These are phyloP conservation scores for Tenthredo notha DNA, from an alignment of 2,888 invertebrate genomes.

Conservation along the genomic window DNA sequence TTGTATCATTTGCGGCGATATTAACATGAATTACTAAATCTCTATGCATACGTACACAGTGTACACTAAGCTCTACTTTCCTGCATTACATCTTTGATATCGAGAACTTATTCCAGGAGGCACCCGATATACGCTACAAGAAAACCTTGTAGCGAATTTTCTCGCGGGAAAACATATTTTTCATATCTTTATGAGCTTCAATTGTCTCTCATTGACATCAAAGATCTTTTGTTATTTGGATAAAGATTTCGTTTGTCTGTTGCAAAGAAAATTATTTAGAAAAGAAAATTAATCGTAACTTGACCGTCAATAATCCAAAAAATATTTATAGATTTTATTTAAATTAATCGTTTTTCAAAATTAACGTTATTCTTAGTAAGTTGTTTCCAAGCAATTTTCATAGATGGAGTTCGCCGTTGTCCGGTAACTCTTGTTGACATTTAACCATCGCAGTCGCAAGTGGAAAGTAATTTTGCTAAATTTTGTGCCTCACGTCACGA, in stretches of 20 bases:
- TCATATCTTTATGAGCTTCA: slow-evolving; percentile 20
- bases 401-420: slow-evolving; percentile 14
- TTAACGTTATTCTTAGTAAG: background rate
- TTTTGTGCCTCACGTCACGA: background rate
- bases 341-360: slow-evolving; percentile 1
- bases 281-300: background rate
- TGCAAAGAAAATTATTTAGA: background rate
- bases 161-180: background rate
- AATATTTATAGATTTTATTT: background rate
- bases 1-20: background rate
- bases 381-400: background rate
- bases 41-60: background rate
- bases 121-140: background rate
- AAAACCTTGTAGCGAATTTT: background rate
- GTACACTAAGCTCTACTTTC: background rate
- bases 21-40: background rate
- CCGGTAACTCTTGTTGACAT: slow-evolving; percentile 2
- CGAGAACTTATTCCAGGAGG: background rate
- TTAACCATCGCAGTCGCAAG: slow-evolving; percentile 21
- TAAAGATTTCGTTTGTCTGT: slow-evolving; percentile 18
- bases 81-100: background rate
- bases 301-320: background rate
- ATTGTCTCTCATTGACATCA: slow-evolving; percentile 27
- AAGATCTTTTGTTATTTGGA: slow-evolving; percentile 25
- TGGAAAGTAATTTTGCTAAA: background rate